Base-by-base conservation (phyloP, 2,888 invertebrate species). In the Tethea ocularis region DNA sequence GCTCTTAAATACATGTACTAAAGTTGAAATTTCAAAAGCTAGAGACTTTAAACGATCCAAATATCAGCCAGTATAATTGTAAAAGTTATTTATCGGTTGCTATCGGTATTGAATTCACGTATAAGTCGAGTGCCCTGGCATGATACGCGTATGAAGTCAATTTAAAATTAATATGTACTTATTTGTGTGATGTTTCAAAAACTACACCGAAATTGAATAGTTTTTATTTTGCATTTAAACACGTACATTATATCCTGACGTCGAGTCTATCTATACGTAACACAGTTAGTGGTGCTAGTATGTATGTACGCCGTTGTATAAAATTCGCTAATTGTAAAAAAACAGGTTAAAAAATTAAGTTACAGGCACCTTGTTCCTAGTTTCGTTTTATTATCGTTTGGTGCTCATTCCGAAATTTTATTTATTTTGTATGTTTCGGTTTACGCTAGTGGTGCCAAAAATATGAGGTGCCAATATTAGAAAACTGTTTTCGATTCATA, bases 381-480 rank as follows among this genome's bases (percentile, higher is more conserved):
- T 75, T 79, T 80, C 72, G 64, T 70, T 77, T n/a, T 75, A 64
- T 63, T 66, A 72, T 72, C 46, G 20, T 79, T 80, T 79, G 88
- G 88, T 88, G 89, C 87, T 87, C 73, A 76, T 80, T 78, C 74
- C 75, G 78, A 75, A 13, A 0, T 33, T 62, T 69, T 75, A 63
- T 67, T 67, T 66, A 66, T 66, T 57, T 56, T 64, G 15, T 59
- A 56, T 53, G 58, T 64, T 80, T 84, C 70, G 76, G 76, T 81
- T 78, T 62, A 75, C 75, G 86, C 83, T 86, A 84, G 85, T 77
- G 90, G 89, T 91, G 91, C 90, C 91, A 90, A 90, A 89, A 77
- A 81, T 77, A 71, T 69, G 73, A 84, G 90, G 90, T 90, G 91
- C 89, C 91, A 91, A 90, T 65, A 66, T 69, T 65, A 74, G 74